Percentiles rank a stretch among this genome's conserved stretches.
phyloP scores from a whole-genome alignment of 2,888 invertebrate species.

The Galerucella pusilla region DNA sequence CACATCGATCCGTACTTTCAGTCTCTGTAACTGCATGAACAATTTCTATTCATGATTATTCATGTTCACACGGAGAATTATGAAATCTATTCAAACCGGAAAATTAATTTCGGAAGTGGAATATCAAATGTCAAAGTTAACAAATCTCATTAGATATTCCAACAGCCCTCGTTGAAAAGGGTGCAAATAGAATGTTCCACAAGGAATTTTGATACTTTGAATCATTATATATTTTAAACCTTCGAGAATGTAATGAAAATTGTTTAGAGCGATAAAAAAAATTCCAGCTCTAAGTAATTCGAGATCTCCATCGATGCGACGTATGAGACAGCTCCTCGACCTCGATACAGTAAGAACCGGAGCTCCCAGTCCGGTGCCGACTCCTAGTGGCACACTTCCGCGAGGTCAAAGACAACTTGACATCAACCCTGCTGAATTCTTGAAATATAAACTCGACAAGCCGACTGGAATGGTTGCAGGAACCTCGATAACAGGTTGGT shows the following conservation, averaged over 20 bases:
- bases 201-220: too few relatives aligned
- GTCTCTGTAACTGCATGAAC: not conserved
- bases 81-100: conserved; percentile 10
- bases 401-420: conserved; percentile 81
- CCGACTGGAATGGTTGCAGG: conserved; percentile 65
- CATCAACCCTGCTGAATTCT: conserved; percentile 92
- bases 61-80: not conserved
- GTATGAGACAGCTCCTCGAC: conserved; percentile 85
- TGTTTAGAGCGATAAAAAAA: too few relatives aligned
- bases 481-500: conserved; percentile 59
- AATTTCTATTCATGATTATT: not conserved
- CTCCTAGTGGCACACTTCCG: conserved; percentile 82
- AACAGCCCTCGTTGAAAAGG: conserved; percentile 18
- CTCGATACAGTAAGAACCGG: conserved; percentile 69
- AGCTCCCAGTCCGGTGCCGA: conserved; percentile 78
- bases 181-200: not conserved
- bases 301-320: conserved; percentile 80
- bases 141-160: conserved; percentile 26
- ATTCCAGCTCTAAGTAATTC: conserved; percentile 62
- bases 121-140: conserved; percentile 24
- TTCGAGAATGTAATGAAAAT: too few relatives aligned
- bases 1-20: not conserved
- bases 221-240: too few relatives aligned
- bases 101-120: conserved; percentile 28
- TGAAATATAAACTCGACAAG: conserved; percentile 91